Evolutionary conservation across 2,888 invertebrate species (phyloP).

Genomic region (Acrobasis repandana): DNA sequence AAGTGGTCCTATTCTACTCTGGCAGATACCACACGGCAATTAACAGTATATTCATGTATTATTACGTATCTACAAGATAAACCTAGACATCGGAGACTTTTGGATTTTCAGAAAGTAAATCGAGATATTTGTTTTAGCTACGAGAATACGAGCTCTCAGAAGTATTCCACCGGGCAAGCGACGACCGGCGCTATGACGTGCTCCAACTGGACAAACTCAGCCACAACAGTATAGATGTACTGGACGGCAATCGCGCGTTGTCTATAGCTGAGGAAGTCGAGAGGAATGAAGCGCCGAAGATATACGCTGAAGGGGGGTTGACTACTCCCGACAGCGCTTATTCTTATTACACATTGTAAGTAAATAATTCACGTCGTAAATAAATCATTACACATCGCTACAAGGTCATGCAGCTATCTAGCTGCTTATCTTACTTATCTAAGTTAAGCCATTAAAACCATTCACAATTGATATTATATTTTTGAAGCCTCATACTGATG

Average conservation of each 20-base stretch:
- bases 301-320: constrained; percentile 75
- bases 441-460: too few species aligned
- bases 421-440: too few species aligned
- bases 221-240: constrained; percentile 83
- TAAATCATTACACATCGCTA: too few species aligned
- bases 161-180: constrained; percentile 92
- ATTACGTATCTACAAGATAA: neutral
- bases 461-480: too few species aligned
- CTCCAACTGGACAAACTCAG: constrained; percentile 83
- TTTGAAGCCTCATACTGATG: too few species aligned
- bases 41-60: too few species aligned
- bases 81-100: too few species aligned
- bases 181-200: constrained; percentile 89
- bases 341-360: constrained; percentile 76
- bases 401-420: too few species aligned
- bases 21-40: too few species aligned
- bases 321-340: constrained; percentile 73
- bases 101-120: too few species aligned
- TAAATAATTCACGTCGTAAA: neutral
- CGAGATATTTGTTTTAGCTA: constrained; percentile 78
- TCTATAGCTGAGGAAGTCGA: constrained; percentile 92
- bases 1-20: too few species aligned
- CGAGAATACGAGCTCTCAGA: constrained; percentile 94
- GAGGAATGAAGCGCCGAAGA: constrained; percentile 85
- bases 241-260: constrained; percentile 88